A percentile compares a stretch with the other conserved stretches of the same genome.
Conservation (phyloP, 2,888 invertebrate genomes). For the Acrobasis repandana region DNA sequence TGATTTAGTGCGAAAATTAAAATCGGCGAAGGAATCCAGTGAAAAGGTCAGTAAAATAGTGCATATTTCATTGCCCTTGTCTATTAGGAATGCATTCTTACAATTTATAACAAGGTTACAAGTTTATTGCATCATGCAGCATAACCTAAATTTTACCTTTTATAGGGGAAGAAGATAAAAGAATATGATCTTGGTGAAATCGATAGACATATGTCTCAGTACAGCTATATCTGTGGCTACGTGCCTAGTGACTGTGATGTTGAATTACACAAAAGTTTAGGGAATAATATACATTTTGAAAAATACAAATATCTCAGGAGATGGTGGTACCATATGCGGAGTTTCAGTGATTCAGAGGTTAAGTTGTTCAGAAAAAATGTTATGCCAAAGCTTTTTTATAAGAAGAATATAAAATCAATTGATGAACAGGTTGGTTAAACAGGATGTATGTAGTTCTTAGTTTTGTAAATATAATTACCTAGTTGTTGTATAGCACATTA, state of each 20-base stretch:
- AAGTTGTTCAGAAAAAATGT: conserved; percentile 59
- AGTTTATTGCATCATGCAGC: conserved; percentile 47
- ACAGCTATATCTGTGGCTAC: conserved; percentile 84
- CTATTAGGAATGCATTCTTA: neutral
- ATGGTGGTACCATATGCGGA: conserved; percentile 85
- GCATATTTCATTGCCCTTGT: conserved; percentile 5
- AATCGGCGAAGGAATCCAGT: conserved; percentile 89
- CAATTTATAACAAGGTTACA: neutral
- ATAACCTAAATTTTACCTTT: conserved; percentile 40
- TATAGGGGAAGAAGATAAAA: conserved; percentile 58
- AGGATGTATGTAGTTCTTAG: conserved; percentile 17
- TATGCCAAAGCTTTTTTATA: conserved; percentile 47
- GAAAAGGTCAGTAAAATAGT: conserved; percentile 84
- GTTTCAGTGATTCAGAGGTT: conserved; percentile 80
- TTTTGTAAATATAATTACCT: conserved; percentile 24
- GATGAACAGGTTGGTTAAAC: conserved; percentile 66
- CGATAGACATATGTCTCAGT: conserved; percentile 72
- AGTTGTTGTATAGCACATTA: conserved; percentile 24
- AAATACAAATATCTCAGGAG: conserved; percentile 77
- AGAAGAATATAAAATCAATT: conserved; percentile 45
- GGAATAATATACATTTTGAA: conserved; percentile 53
- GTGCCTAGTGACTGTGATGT: conserved; percentile 78
- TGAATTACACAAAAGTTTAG: conserved; percentile 58
- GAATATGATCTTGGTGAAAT: conserved; percentile 56
- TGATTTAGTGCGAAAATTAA: conserved; percentile 91